Evolutionary conservation across 2,797 vertebrate genomes (phyloP).

Genomic region (Potorous gilbertii): DNA sequence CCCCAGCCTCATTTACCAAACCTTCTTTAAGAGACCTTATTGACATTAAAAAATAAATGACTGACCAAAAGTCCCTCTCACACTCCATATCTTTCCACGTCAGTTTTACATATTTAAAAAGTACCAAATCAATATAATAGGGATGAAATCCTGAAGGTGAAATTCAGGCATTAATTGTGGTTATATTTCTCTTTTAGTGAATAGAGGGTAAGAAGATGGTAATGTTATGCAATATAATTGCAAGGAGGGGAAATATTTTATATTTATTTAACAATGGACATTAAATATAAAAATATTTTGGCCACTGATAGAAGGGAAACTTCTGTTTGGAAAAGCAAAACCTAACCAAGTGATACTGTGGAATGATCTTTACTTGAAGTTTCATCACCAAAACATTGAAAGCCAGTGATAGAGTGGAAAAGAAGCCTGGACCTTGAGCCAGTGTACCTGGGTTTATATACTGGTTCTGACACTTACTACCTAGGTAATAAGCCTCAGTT

Average conservation of each 20-base stretch:
- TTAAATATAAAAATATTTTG: neutral
- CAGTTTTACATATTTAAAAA: neutral
- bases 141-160: neutral
- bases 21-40: neutral
- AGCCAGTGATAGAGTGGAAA: neutral
- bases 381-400: neutral
- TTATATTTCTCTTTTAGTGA: neutral
- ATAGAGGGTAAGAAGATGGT: neutral
- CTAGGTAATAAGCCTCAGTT: neutral
- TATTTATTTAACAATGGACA: neutral
- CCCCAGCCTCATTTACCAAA: neutral
- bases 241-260: neutral
- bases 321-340: conserved; percentile 49
- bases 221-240: neutral
- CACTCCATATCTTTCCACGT: neutral
- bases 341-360: neutral
- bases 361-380: neutral
- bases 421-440: neutral
- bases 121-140: neutral
- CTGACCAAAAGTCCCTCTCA: neutral
- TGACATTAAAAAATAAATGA: neutral
- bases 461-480: neutral
- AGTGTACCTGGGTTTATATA: neutral
- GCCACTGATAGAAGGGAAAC: neutral
- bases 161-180: neutral